Base-by-base conservation (phyloP, 2,797 vertebrate species). In the Cryptoprocta ferox region DNA sequence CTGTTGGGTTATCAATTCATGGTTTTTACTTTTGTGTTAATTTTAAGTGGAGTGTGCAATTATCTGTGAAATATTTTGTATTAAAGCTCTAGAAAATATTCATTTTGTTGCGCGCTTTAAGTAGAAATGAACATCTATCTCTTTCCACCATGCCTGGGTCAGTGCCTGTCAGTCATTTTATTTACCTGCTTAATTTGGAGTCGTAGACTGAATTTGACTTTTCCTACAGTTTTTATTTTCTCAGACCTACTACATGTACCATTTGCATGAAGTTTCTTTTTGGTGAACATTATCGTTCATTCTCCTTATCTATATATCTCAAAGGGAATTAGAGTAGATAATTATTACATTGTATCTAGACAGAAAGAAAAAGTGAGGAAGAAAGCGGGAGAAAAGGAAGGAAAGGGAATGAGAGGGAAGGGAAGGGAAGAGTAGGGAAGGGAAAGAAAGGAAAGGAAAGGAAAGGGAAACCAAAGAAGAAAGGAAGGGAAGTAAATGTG, bases 1-100 rank as follows among this genome's bases (percentile, higher is more conserved):
- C 30, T 81, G n/a, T 89, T 93, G 48, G 4, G 50, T 45, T 95
- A 61, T 80, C 79, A 96, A 84, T 94, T 92, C 61, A 84, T 80
- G 89, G 7, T 76, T 94, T 84, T 91, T 37, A 63, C 42, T 76
- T 96, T 42, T 73, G 56, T 78, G 28, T 50, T 96, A 91, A 93
- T 97, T 95, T 97, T 97, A 98, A 96, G 83, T 78, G 56, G 95
- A 89, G 21, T 18, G 3, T 94, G 21, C 71, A 96, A 37, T 95
- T 82, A 28, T 39, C 81, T 97, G 53, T 93, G 39, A 94, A 86
- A 84, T 80, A 91, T 56, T 95, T 92, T 80, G 24, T 70, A 32
- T 84, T 86, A 93, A 86, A 85, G 5, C 42, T 61, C 37, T 83
- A 42, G n/a, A 42, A 89, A 96, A 87, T 91, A 73, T 73, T 92